Base-by-base conservation (phyloP, 2,888 invertebrate genomes). In the Nemoura dubitans region DNA sequence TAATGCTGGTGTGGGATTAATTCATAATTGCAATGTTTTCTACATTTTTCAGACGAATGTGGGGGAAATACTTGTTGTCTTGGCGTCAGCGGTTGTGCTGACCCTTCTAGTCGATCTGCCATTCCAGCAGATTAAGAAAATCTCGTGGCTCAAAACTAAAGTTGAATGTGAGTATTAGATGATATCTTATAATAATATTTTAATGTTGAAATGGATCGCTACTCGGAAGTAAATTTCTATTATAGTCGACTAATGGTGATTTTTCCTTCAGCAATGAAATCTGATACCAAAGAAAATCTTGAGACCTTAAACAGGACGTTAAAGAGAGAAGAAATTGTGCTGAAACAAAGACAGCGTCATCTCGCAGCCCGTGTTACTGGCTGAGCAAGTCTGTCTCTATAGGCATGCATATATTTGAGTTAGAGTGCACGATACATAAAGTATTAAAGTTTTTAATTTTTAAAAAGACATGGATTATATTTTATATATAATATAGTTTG, bases 31-130 rank as follows among this genome's bases (percentile, higher is more conserved):
- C 10, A 3, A 36, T 36, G 10, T 36, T 36, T 36, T 36, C 36
- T 77, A n/a, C n/a, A 87, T 87, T 29, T 0, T 5, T 21, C 92
- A 94, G 94, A 87, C 94, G 14, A 91, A 93, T 87, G 87, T 93
- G 3, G 92, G 92, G 86, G 94, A 94, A 90, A 89, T 93, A 85
- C 86, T 91, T 42, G 89, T 91, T 6, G 91, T 94, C 42, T 21
- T 93, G 43, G 87, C 92, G 59, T 90, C 93, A 88, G 93, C 94
- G 25, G 90, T 92, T 87, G 77, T 92, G 21, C 90, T 93, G 76
- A 93, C 94, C 0, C 91, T 94, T 59, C 90, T 92, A 78, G 92
- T 94, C 86, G 94, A 94, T 90, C 93, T 94, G 92, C 94, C 94
- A 0, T 94, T 94, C 90, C 93, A 93, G 90, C 92, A 93, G 90